Base-by-base conservation (phyloP, 1,140 invertebrate genomes). In the Papilio glaucus region DNA sequence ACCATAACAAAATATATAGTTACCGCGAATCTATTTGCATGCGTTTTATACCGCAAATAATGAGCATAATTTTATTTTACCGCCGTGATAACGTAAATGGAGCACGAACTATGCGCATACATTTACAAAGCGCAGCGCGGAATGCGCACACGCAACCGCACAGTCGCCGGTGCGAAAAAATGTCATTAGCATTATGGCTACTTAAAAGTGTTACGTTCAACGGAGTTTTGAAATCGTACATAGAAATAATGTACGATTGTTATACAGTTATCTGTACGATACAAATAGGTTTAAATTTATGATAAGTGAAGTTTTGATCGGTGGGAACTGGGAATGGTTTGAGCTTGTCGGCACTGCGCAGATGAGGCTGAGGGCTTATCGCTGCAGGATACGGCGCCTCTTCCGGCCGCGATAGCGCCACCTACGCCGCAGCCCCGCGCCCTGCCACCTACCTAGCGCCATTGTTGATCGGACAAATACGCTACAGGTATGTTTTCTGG, bases 21-120 rank as follows among this genome's bases (percentile, higher is more conserved):
- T 69, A 53, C 37, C 12, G 5, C n/a, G 41, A 60, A 76, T 82
- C 57, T 78, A 78, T 75, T 72, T 63, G 71, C 69, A 81, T 75
- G 75, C 77, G 72, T 70, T 62, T 67, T 57, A 76, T 73, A 72
- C 79, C 76, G 73, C 75, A 84, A 83, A 84, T 85, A 82, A 80
- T 72, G 68, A 80, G 71, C 69, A 81, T 80, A 80, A 81, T 82
- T 85, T 82, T 82, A 86, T 84, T 85, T 88, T 79, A 88, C 81
- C 83, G 82, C 78, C 76, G 77, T 87, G 86, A 89, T 91, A 90
- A 90, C 81, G 79, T 85, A 87, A 91, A 86, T 90, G 76, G 88
- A 91, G 88, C 89, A 86, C 85, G 74, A 85, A 87, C 81, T 81
- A 80, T 82, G 80, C 72, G 82, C 83, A 86, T 88, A 77, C 80